Evolutionary conservation across 1,140 invertebrate species (phyloP).

Genomic region (Pararge aegeria): DNA sequence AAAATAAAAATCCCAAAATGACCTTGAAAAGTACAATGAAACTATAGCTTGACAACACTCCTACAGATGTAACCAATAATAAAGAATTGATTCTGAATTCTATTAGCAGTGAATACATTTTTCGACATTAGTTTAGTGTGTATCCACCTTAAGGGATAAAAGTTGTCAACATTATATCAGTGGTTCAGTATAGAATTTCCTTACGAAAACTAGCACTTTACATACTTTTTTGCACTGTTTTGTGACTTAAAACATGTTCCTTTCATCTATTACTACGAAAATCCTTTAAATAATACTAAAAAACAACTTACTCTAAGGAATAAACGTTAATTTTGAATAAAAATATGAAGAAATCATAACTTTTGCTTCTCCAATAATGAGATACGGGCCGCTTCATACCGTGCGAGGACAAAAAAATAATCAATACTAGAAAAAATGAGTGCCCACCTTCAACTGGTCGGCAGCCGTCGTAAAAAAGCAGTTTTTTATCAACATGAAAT

Average conservation of each 20-base stretch:
- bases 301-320: not conserved
- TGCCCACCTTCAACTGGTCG: conserved; percentile 28
- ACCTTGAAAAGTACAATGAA: too few relatives aligned
- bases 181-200: not conserved
- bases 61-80: too few relatives aligned
- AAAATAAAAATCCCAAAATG: too few relatives aligned
- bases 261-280: not conserved
- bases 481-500: conserved; percentile 34
- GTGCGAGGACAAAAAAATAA: conserved; percentile 26
- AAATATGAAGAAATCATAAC: not conserved
- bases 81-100: too few relatives aligned
- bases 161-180: not conserved
- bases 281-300: not conserved
- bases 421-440: conserved; percentile 38
- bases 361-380: not conserved
- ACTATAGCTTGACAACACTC: too few relatives aligned
- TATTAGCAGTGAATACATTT: too few relatives aligned
- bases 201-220: not conserved
- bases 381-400: not conserved
- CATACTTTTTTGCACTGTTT: not conserved
- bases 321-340: not conserved
- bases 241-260: not conserved
- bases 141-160: not conserved
- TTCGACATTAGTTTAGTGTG: not conserved
- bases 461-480: conserved; percentile 32